Evolutionary conservation across 1,140 invertebrate genomes (phyloP).

Genomic region (Galleria mellonella): DNA sequence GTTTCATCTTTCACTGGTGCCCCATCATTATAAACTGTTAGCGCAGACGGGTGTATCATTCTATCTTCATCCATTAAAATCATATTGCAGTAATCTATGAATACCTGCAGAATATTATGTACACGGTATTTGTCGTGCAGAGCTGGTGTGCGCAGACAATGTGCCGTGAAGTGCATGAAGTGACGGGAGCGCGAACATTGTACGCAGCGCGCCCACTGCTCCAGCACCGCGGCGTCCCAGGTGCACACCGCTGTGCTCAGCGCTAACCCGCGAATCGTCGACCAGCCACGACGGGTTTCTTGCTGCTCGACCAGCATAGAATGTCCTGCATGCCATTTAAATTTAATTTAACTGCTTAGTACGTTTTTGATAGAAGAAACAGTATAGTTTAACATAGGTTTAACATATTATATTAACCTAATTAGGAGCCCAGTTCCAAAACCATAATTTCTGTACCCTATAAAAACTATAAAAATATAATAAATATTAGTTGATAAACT

Average conservation of each 20-base stretch:
- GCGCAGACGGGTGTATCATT: not conserved
- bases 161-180: conserved; percentile 44
- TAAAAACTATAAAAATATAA: no score
- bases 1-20: no score
- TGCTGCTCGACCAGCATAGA: conserved; percentile 58
- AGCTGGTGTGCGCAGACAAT: conserved; percentile 46
- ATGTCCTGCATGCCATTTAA: conserved; percentile 30
- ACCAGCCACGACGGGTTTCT: conserved; percentile 33
- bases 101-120: conserved; percentile 53
- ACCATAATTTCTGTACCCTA: no score
- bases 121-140: conserved; percentile 55
- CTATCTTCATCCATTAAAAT: no score
- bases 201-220: conserved; percentile 52
- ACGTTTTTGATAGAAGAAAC: no score
- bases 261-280: conserved; percentile 43
- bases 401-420: no score
- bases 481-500: no score
- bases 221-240: conserved; percentile 48
- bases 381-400: no score
- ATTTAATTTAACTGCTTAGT: no score
- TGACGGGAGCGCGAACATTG: conserved; percentile 28
- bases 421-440: no score
- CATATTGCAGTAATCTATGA: no score
- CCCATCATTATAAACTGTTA: not conserved
- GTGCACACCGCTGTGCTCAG: conserved; percentile 36